Percentiles rank a stretch among this genome's conserved stretches.
Evolutionary conservation across 2,797 vertebrate genomes (phyloP).

Genomic region (Sebastes nivosus): DNA sequence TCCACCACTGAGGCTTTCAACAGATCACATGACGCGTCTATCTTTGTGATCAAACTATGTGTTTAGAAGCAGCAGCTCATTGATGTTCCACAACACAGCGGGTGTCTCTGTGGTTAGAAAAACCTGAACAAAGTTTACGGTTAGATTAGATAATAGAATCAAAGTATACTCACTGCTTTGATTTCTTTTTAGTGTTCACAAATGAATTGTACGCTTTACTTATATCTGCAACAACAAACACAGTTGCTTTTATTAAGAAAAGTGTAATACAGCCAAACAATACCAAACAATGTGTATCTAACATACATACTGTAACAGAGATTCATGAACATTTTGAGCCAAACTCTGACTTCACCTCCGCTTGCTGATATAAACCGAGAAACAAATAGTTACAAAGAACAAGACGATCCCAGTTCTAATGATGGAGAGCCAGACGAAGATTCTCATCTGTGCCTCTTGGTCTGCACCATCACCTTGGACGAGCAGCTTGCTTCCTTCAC

Average conservation of each 20-base stretch:
- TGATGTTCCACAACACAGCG: neutral
- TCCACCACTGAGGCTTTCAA: neutral
- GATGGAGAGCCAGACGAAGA: slow-evolving; percentile 48
- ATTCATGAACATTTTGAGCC: neutral
- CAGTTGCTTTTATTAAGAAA: neutral
- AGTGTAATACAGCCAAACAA: neutral
- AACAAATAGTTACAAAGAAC: neutral
- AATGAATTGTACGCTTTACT: neutral
- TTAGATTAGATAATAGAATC: neutral
- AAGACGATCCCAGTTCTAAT: slow-evolving; percentile 21
- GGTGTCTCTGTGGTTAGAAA: neutral
- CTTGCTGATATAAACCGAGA: slow-evolving; percentile 2
- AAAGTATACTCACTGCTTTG: neutral
- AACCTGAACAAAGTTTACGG: neutral
- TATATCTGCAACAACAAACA: neutral
- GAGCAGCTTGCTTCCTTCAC: slow-evolving; percentile 30
- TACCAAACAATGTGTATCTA: neutral
- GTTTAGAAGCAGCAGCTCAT: neutral
- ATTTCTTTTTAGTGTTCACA: neutral
- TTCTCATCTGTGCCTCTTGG: neutral
- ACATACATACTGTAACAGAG: neutral
- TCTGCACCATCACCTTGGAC: neutral
- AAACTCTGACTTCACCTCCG: neutral
- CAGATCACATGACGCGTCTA: neutral
- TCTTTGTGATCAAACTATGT: neutral